phyloP scores from a whole-genome alignment of 2,113 vertebrate genomes.

The Dinomys branickii region DNA sequence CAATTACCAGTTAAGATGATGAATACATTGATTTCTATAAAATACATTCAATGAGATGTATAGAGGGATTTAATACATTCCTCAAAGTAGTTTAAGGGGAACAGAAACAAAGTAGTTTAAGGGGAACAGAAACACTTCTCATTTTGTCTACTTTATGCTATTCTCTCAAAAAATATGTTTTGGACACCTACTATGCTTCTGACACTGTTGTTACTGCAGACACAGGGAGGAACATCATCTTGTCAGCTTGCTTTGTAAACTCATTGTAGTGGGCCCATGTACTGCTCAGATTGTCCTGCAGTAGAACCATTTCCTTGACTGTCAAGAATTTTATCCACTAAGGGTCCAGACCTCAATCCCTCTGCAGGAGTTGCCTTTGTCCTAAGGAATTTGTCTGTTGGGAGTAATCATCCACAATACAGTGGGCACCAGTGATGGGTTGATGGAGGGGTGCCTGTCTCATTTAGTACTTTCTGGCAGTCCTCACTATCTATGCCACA shows the following conservation, averaged over 20 bases:
- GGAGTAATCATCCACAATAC: background rate
- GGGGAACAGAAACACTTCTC: background rate
- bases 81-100: background rate
- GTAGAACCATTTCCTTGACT: background rate
- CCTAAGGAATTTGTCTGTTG: background rate
- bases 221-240: background rate
- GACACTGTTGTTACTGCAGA: background rate
- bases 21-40: background rate
- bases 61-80: background rate
- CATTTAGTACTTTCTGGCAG: background rate
- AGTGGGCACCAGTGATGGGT: background rate
- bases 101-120: background rate
- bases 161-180: background rate
- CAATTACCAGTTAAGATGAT: slow-evolving; percentile 12
- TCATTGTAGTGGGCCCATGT: background rate
- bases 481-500: background rate
- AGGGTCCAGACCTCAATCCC: background rate
- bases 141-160: background rate
- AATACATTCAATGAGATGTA: background rate
- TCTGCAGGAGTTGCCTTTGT: background rate
- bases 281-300: background rate
- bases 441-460: no score
- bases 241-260: background rate
- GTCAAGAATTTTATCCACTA: background rate
- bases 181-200: background rate